phyloP scores from a whole-genome alignment of 1,140 invertebrate species.

The Chionoecetes opilio region DNA sequence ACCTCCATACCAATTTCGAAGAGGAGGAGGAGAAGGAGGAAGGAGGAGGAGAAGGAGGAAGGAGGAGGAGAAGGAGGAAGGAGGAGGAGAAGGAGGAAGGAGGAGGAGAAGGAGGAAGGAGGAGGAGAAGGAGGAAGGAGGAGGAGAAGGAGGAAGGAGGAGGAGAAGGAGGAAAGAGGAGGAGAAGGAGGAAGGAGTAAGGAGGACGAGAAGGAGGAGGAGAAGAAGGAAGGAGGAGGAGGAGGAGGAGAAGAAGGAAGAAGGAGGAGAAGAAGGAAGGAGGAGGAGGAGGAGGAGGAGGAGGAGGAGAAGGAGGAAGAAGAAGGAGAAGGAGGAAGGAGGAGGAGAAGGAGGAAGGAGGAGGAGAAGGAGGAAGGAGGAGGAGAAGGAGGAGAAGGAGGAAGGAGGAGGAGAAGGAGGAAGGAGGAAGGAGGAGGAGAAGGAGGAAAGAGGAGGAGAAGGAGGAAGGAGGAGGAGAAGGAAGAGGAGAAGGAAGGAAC shows the following conservation, averaged over 20 bases:
- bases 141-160: too few relatives aligned
- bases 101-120: not conserved
- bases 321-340: too few relatives aligned
- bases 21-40: conserved; percentile 35
- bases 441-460: too few relatives aligned
- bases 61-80: not conserved
- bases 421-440: too few relatives aligned
- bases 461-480: not conserved
- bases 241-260: not conserved
- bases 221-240: not conserved
- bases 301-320: too few relatives aligned
- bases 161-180: too few relatives aligned
- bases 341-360: too few relatives aligned
- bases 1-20: conserved; percentile 57
- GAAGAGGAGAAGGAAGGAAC: not conserved
- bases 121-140: not conserved
- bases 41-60: not conserved
- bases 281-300: too few relatives aligned
- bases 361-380: not conserved
- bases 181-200: too few relatives aligned
- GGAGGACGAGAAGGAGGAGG: not conserved
- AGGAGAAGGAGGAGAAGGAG: not conserved
- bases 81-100: not conserved
- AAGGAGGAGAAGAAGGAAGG: not conserved
- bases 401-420: not conserved